phyloP scores from a whole-genome alignment of 2,797 vertebrate species.

The Danio aesculapii region DNA sequence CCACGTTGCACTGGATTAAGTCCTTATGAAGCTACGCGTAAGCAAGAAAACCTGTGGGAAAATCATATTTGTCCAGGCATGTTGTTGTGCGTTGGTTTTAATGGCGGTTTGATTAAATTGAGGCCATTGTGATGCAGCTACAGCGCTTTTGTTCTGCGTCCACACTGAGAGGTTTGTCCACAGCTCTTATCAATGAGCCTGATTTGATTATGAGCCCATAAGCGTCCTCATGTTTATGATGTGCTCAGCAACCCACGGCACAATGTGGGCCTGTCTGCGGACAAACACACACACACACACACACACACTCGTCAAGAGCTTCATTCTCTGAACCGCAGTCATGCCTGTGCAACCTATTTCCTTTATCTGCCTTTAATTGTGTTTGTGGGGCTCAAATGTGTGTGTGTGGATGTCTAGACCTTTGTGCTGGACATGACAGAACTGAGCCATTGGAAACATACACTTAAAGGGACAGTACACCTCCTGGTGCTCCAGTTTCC shows the following conservation, averaged over 20 bases:
- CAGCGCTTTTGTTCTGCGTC: conserved; percentile 71
- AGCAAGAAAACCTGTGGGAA: conserved; percentile 32
- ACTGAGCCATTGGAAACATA: neutral
- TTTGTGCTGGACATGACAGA: neutral
- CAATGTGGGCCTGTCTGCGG: conserved; percentile 80
- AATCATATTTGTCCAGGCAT: conserved; percentile 40
- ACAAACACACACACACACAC: too few species aligned
- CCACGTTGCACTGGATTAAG: neutral
- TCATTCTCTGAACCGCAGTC: conserved; percentile 78
- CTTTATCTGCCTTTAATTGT: conserved; percentile 66
- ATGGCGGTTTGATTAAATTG: conserved; percentile 35
- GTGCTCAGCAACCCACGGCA: conserved; percentile 80
- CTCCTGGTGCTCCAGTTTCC: too few species aligned
- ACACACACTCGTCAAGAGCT: conserved; percentile 70
- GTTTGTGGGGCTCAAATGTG: conserved; percentile 40
- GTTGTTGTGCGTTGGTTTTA: conserved; percentile 22
- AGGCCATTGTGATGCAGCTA: conserved; percentile 37
- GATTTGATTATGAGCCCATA: conserved; percentile 83
- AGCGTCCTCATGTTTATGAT: conserved; percentile 81
- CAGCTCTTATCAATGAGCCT: conserved; percentile 79
- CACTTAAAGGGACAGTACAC: neutral
- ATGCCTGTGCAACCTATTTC: conserved; percentile 81
- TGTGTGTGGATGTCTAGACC: conserved; percentile 23
- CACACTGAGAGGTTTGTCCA: conserved; percentile 80
- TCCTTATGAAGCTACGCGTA: neutral